phyloP scores from a whole-genome alignment of 2,888 invertebrate genomes.

The Litoditis marina region DNA sequence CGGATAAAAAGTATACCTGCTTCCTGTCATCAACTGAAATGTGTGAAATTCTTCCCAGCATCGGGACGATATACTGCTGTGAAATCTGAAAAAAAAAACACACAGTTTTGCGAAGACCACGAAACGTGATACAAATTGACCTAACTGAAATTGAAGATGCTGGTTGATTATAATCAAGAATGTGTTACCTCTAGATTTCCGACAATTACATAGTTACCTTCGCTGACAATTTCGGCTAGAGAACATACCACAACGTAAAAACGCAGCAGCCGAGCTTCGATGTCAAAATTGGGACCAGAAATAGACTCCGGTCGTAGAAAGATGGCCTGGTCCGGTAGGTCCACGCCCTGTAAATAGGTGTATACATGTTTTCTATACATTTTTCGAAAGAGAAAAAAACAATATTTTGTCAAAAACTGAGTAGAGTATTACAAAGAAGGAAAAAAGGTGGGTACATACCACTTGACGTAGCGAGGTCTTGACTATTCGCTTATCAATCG shows the following conservation, averaged over 20 bases:
- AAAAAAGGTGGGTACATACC: constrained; percentile 17
- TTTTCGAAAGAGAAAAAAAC: neutral
- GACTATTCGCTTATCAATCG: constrained; percentile 42
- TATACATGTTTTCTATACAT: neutral
- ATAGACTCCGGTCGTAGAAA: constrained; percentile 74
- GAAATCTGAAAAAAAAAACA: constrained; percentile 14
- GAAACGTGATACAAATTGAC: neutral
- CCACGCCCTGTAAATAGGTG: constrained; percentile 63
- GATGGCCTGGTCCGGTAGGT: constrained; percentile 75
- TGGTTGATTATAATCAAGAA: no score
- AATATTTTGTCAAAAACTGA: no score
- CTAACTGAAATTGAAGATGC: no score
- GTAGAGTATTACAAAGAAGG: no score
- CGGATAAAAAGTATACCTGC: constrained; percentile 34
- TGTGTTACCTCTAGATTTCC: neutral
- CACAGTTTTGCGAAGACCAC: neutral
- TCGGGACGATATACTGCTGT: constrained; percentile 54
- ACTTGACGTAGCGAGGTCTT: constrained; percentile 47
- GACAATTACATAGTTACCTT: no score
- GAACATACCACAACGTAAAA: constrained; percentile 50
- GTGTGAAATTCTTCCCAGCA: constrained; percentile 57
- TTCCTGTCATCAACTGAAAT: constrained; percentile 56
- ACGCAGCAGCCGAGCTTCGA: constrained; percentile 71
- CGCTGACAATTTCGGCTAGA: no score
- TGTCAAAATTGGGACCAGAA: constrained; percentile 76